Conservation (phyloP, 2,113 vertebrate genomes). For the Pogonocichla stellata region DNA sequence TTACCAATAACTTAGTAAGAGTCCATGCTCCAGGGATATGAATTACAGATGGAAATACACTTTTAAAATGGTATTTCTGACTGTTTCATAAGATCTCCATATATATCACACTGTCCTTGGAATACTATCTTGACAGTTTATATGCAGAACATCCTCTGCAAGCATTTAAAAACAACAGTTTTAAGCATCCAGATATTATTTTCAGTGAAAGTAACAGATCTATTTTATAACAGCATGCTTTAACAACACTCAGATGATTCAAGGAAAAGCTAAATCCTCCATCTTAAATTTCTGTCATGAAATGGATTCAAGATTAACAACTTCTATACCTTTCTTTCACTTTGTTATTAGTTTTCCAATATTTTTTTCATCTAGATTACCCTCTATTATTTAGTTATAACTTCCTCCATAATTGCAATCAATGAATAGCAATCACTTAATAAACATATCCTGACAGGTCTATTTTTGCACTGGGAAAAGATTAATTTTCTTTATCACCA, state of each 20-base stretch:
- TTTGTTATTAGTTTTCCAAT: conserved; percentile 59
- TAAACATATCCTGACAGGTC: conserved; percentile 70
- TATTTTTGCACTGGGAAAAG: conserved; percentile 75
- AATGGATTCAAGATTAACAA: conserved; percentile 21
- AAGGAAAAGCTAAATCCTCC: not conserved
- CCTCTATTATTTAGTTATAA: conserved; percentile 69
- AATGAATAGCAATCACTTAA: conserved; percentile 75
- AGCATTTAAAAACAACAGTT: not conserved
- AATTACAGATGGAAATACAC: not conserved
- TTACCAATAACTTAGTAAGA: not conserved
- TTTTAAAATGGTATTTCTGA: not conserved
- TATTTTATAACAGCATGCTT: not conserved
- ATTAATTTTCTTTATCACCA: conserved; percentile 75
- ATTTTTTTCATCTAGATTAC: conserved; percentile 42
- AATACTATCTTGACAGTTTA: not conserved
- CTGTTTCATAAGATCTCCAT: not conserved
- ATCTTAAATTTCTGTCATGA: not conserved
- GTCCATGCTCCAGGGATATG: not conserved
- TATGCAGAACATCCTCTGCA: not conserved
- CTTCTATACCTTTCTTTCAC: not conserved
- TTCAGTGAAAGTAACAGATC: not conserved
- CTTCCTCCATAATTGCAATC: conserved; percentile 74
- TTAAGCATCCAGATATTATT: not conserved
- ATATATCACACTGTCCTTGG: not conserved
- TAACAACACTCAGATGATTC: not conserved